Percentiles rank a stretch among this genome's conserved stretches.
These are phyloP conservation scores for Polia nebulosa DNA, from an alignment of 2,888 invertebrate genomes.

Conservation along the genomic window DNA sequence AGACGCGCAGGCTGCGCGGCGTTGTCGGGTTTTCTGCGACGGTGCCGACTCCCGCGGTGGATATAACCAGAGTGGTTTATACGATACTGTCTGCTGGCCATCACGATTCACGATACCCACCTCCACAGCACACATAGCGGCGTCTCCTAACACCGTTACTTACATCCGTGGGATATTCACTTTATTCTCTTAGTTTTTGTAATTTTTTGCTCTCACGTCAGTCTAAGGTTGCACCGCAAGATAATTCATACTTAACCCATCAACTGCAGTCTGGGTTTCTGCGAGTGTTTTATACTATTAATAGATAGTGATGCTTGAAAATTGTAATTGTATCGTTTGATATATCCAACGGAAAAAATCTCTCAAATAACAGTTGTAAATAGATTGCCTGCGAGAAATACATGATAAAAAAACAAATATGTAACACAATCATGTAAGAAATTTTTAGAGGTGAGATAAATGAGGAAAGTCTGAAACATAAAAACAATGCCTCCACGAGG, in stretches of 20 bases:
- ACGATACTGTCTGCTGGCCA: constrained; percentile 55
- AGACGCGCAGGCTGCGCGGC: constrained; percentile 57
- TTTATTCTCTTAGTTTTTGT: constrained; percentile 39
- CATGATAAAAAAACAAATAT: constrained; percentile 1
- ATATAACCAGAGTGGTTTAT: constrained; percentile 65
- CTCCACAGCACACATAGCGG: constrained; percentile 60
- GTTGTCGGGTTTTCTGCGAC: constrained; percentile 58
- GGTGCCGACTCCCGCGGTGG: constrained; percentile 60
- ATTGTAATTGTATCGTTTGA: not conserved
- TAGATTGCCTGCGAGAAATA: not conserved
- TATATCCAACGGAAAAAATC: not conserved
- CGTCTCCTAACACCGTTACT: constrained; percentile 66
- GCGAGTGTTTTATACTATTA: not conserved
- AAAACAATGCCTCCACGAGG: constrained; percentile 3
- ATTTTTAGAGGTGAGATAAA: constrained; percentile 24
- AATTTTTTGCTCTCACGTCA: constrained; percentile 18
- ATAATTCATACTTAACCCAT: constrained; percentile 20
- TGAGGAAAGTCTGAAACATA: constrained; percentile 21
- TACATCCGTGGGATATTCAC: constrained; percentile 53
- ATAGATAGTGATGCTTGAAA: not conserved
- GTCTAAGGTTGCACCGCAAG: constrained; percentile 17
- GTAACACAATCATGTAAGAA: constrained; percentile 1
- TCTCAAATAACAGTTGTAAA: not conserved
- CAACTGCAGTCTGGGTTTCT: not conserved
- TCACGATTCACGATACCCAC: constrained; percentile 60